Evolutionary conservation across 2,113 vertebrate species (phyloP), one percentile per base, ranked within the genome.

Genomic region (Pteruthius melanotis): DNA sequence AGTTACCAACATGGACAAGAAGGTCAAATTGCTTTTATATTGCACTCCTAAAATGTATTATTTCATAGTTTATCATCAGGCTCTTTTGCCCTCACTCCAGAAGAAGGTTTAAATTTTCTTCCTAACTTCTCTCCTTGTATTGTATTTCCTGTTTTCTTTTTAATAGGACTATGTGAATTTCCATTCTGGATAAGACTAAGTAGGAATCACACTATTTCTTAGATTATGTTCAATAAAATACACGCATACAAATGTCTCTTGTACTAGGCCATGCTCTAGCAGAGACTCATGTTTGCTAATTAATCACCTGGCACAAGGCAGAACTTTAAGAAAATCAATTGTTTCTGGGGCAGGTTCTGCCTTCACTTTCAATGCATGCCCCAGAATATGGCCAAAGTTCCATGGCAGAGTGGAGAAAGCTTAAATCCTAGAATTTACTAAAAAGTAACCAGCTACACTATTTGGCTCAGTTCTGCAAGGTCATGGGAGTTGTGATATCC

Each of bases 51-150:
- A 59, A 81, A 35, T 17, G 1, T 33, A 39, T 83, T 85, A 75
- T 37, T 30, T 66, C 6, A 11, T 8, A 70, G 44, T 5, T 70
- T 52, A 47, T 44, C 45, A 6, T 57, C 35, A 60, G 15, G 71
- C n/a, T 86, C 42, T 78, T 87, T 64, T 94, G 68, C 27, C 90
- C 79, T 92, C 82, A 66, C 71, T 87, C 88, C 90, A 86, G 68
- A 90, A 53, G 39, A 60, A 39, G 19, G 42, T 85, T 83, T 59
- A 80, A 14, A 2, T 64, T 83, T 91, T 88, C 31, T 83, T 59
- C 24, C 10, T 81, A 28, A 68, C 49, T 37, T 60, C 60, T 78
- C 24, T 72, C 66, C 4, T 76, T 80, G 49, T 90, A 50, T 82
- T 89, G 3, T 82, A 68, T 61, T 88, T 57, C 33, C 30, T 66